These are phyloP conservation scores for Crotalus helleri DNA, from an alignment of 2,113 vertebrate species.

Conservation along the genomic window DNA sequence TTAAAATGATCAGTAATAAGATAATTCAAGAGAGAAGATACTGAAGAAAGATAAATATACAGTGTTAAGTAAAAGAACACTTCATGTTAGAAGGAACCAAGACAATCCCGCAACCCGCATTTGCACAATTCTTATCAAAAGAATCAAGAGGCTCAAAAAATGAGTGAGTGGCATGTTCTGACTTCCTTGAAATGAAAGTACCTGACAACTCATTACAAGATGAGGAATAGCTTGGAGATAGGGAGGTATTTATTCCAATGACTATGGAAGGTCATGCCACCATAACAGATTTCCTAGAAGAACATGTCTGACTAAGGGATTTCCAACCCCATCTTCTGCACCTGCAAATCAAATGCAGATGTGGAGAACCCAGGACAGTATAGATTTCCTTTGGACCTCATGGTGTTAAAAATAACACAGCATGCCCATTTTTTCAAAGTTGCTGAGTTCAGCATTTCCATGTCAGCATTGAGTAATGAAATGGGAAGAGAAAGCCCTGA, in stretches of 20 bases:
- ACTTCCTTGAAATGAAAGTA: not conserved
- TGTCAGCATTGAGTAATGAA: not conserved
- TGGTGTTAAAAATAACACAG: not conserved
- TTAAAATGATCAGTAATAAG: not conserved
- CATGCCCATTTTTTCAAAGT: not conserved
- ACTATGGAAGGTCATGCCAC: not conserved
- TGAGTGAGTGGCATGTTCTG: not conserved
- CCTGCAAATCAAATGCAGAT: not conserved
- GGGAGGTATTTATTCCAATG: not conserved
- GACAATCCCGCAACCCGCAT: not conserved
- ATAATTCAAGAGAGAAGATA: not conserved
- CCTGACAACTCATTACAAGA: not conserved
- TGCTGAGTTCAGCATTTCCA: not conserved
- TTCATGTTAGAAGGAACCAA: not conserved
- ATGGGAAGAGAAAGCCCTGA: too few relatives aligned
- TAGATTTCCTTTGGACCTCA: not conserved
- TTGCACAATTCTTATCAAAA: not conserved
- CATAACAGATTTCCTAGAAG: not conserved
- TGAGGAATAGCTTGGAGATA: not conserved
- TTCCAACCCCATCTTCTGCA: not conserved
- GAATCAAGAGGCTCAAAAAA: not conserved
- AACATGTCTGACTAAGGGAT: not conserved
- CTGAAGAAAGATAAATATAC: not conserved
- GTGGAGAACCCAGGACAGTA: not conserved
- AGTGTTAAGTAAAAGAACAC: not conserved